These are phyloP conservation scores for Drosophila kambysellisi DNA, from an alignment of 2,888 invertebrate species.

Conservation along the genomic window DNA sequence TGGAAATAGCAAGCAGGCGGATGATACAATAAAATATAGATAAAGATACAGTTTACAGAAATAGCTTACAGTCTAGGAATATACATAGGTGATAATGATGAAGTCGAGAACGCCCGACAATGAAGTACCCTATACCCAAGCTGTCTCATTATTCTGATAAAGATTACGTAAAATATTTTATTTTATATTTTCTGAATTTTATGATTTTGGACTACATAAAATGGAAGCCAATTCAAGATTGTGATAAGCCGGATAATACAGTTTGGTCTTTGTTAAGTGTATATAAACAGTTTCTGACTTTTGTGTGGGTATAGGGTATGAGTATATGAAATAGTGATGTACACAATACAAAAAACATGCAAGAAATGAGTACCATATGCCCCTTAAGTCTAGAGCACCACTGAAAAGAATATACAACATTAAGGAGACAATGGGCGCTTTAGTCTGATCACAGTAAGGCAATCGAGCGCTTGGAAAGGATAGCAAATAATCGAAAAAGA, in stretches of 20 bases:
- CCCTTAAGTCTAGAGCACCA: slow-evolving; percentile 50
- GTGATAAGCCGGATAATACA: not conserved
- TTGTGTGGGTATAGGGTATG: slow-evolving; percentile 24
- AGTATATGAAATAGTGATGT: slow-evolving; percentile 41
- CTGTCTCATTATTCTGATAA: not conserved
- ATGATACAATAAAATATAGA: slow-evolving; percentile 40
- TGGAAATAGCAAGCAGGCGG: slow-evolving; percentile 61
- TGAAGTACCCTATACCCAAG: slow-evolving; percentile 18
- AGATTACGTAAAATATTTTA: not conserved
- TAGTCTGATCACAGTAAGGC: slow-evolving; percentile 2
- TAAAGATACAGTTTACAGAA: slow-evolving; percentile 32
- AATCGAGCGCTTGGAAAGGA: slow-evolving; percentile 31
- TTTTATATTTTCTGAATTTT: not conserved
- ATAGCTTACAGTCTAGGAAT: slow-evolving; percentile 50
- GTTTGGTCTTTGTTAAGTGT: not conserved
- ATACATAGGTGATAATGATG: slow-evolving; percentile 13
- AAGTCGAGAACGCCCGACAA: slow-evolving; percentile 27
- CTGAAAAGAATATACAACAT: slow-evolving; percentile 78
- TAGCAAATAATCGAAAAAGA: slow-evolving; percentile 37
- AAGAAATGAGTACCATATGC: slow-evolving; percentile 50
- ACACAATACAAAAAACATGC: slow-evolving; percentile 71
- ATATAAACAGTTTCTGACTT: not conserved
- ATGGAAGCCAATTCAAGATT: not conserved
- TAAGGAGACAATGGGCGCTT: slow-evolving; percentile 42
- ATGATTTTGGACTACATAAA: no score